Evolutionary conservation across 2,113 vertebrate species (phyloP), one percentile per base, ranked within the genome.

Genomic region (Hyla sarda): DNA sequence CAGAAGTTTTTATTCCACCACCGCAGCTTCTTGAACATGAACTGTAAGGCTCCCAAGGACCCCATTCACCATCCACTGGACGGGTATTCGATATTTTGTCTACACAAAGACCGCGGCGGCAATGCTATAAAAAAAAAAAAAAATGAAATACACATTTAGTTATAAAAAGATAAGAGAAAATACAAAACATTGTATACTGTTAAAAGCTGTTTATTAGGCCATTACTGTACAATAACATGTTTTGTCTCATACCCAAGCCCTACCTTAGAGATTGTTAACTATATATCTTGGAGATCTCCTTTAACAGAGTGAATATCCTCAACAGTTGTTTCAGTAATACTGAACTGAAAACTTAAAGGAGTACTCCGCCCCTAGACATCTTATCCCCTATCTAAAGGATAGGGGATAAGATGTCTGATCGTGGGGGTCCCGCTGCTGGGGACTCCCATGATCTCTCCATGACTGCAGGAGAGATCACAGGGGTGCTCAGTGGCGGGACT

Each of bases 31-130:
- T 96, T 83, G 98, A 98, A 89, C 98, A 99, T 1, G 91, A 92
- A 73, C 93, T 97, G 75, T 97, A 99, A 17, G 96, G 96, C 28
- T 95, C 97, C 98, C 98, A 99, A 0, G 94, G 92, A 80, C 98
- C 98, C 98, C 98, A 99, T 77, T 97, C 96, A 84, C 98, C 98
- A 82, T 99, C 95, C 41, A 99, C 94, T n/a, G 96, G 93, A 89
- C 93, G 94, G 10, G 88, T 87, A 90, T 98, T 96, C 92, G 96
- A 90, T 89, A 97, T 96, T 90, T 93, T 98, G 91, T 94, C 97
- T 84, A 99, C 94, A 89, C 98, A 99, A 83, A 96, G 94, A 45
- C 98, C 98, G 17, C 95, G 97, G 82, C 90, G 95, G 90, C 98
- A 99, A 89, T 99, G 95, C 98, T 99, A 92, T 23, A 71, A 41